Base-by-base conservation (phyloP, 1,140 invertebrate genomes). In the Ericerus pela region DNA sequence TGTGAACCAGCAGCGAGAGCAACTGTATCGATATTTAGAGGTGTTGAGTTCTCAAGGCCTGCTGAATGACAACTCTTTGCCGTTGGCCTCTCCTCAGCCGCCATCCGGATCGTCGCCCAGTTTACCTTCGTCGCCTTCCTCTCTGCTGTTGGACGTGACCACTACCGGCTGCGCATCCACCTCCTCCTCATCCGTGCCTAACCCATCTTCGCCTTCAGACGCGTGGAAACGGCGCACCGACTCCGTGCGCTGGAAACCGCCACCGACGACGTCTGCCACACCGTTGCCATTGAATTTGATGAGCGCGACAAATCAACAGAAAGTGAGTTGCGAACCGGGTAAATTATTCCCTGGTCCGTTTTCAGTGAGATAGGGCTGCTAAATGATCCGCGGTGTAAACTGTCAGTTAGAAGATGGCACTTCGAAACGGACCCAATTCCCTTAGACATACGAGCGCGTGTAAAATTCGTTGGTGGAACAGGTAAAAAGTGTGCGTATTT, bases 271-370 rank as follows among this genome's bases (percentile, higher is more conserved):
- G 56, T 61, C 65, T 57, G 56, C 63, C 5, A 61, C 64, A 26
- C 63, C 66, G 30, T 56, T 85, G 38, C 82, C 83, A 0, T 64
- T 82, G 12, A 84, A 89, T 70, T 66, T 89, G 52, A 77, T 87
- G 27, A 88, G 85, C 68, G 79, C 85, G 31, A 85, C 80, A 28
- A 89, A 88, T 72, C 84, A 88, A 64, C 82, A 85, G 58, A 88
- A 88, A 66, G 77, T 79, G 1, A 63, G 62, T 16, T 41, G n/a
- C 18, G 22, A 18, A 16, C 29, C 5, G 74, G 74, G 30, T 65
- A 68, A 20, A 67, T 69, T 33, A 11, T n/a, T n/a, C n/a, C n/a
- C n/a, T n/a, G n/a, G n/a, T n/a, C n/a, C n/a, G n/a, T n/a, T n/a
- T n/a, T n/a, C n/a, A n/a, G n/a, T n/a, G n/a, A n/a, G n/a, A n/a